These are phyloP conservation scores for Tupaia chinensis DNA, from an alignment of 2,113 vertebrate genomes.

Conservation along the genomic window DNA sequence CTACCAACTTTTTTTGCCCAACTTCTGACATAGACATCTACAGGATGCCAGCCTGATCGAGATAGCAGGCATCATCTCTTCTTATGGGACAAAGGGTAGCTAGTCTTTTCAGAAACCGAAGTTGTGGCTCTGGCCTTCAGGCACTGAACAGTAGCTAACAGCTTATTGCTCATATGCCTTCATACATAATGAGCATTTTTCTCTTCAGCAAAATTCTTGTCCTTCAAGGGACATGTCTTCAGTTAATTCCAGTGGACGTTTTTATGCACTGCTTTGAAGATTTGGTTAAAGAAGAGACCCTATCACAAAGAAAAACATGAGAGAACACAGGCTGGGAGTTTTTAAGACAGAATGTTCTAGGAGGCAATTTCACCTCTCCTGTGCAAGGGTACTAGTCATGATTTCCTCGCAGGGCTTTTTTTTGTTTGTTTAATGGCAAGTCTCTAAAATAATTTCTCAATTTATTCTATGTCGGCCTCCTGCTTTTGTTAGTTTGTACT, in stretches of 20 bases:
- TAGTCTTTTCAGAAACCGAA: background rate
- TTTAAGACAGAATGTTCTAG: background rate
- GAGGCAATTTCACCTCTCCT: background rate
- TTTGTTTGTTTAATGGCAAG: too few species aligned
- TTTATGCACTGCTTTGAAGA: background rate
- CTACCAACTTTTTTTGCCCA: background rate
- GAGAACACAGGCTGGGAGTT: background rate
- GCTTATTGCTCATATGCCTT: background rate
- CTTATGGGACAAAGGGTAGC: background rate
- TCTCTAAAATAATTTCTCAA: too few species aligned
- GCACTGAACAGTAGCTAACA: background rate
- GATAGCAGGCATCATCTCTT: background rate
- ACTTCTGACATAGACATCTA: background rate
- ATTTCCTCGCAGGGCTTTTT: background rate
- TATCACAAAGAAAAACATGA: background rate
- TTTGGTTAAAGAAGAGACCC: background rate
- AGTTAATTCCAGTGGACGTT: background rate
- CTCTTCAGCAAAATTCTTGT: background rate
- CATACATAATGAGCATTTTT: slow-evolving; percentile 4
- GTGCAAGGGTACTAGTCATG: background rate
- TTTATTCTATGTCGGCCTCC: too few species aligned
- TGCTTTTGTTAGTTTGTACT: too few species aligned
- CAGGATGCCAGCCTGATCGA: background rate
- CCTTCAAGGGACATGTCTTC: background rate
- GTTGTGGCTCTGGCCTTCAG: background rate